A percentile compares a stretch with the other conserved stretches of the same genome.
Conservation (phyloP, 2,113 vertebrate genomes). For the Boulengeromyrus knoepffleri region DNA sequence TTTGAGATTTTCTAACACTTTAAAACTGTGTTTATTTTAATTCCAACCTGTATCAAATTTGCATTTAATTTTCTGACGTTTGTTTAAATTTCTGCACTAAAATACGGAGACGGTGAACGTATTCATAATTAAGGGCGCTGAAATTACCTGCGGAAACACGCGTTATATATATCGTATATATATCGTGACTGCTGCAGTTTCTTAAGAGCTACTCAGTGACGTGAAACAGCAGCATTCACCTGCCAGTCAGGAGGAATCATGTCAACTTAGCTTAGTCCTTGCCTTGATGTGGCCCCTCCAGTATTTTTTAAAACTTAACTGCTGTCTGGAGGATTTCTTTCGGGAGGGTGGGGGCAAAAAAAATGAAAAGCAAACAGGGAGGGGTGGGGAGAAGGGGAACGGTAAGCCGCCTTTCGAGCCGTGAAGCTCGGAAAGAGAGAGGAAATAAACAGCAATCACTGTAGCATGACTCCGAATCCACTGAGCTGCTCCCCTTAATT, state of each 20-base stretch:
- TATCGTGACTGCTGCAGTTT: slow-evolving; percentile 20
- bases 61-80: background rate
- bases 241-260: slow-evolving; percentile 38
- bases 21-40: background rate
- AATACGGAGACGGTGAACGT: background rate
- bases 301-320: slow-evolving; percentile 26
- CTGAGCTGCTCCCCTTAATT: slow-evolving; percentile 38
- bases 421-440: slow-evolving; percentile 32
- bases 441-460: slow-evolving; percentile 49
- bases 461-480: slow-evolving; percentile 37
- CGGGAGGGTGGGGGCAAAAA: slow-evolving; percentile 6
- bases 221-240: slow-evolving; percentile 37
- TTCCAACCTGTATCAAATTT: background rate
- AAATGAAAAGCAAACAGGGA: slow-evolving; percentile 5
- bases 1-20: background rate
- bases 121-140: background rate
- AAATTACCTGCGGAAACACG: background rate
- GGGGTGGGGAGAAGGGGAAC: slow-evolving; percentile 9
- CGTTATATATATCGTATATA: background rate
- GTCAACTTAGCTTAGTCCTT: slow-evolving; percentile 28
- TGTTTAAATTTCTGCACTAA: background rate
- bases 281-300: slow-evolving; percentile 30
- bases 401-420: slow-evolving; percentile 28
- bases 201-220: slow-evolving; percentile 34
- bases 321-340: slow-evolving; percentile 28